phyloP scores from a whole-genome alignment of 1,140 invertebrate species.

The Tetragnatha versicolor region DNA sequence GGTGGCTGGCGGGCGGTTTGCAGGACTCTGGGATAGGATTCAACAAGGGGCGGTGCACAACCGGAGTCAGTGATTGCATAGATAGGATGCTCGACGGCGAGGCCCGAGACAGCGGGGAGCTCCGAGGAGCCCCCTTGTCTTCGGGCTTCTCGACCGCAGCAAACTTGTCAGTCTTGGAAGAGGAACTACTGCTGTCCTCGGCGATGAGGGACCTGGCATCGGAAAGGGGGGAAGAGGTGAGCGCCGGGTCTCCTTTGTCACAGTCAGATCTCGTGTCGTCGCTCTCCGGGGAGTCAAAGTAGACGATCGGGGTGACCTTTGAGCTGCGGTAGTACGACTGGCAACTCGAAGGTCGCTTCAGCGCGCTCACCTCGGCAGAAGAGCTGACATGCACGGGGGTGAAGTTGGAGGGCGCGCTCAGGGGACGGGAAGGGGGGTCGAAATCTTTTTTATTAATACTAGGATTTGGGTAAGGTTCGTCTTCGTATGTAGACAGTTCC shows the following conservation, averaged over 20 bases:
- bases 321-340: conserved; percentile 48
- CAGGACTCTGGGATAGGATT: conserved; percentile 21
- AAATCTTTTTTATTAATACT: background rate
- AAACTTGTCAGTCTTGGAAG: conserved; percentile 13
- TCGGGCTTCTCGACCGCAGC: background rate
- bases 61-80: conserved; percentile 5
- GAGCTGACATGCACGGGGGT: conserved; percentile 5
- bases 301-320: conserved; percentile 45
- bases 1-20: background rate
- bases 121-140: background rate
- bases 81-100: conserved; percentile 35
- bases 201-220: background rate
- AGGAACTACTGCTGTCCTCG: conserved; percentile 13
- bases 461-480: background rate
- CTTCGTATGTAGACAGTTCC: conserved; percentile 14
- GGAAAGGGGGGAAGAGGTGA: conserved; percentile 19
- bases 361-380: conserved; percentile 20
- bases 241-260: conserved; percentile 17
- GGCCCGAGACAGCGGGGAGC: background rate
- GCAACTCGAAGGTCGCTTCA: conserved; percentile 44
- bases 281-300: conserved; percentile 50
- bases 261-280: conserved; percentile 41
- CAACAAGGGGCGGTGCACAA: conserved; percentile 15
- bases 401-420: conserved; percentile 42
- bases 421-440: conserved; percentile 26